Evolutionary conservation across 2,113 vertebrate genomes (phyloP).

Genomic region (Geothlypis trichas): DNA sequence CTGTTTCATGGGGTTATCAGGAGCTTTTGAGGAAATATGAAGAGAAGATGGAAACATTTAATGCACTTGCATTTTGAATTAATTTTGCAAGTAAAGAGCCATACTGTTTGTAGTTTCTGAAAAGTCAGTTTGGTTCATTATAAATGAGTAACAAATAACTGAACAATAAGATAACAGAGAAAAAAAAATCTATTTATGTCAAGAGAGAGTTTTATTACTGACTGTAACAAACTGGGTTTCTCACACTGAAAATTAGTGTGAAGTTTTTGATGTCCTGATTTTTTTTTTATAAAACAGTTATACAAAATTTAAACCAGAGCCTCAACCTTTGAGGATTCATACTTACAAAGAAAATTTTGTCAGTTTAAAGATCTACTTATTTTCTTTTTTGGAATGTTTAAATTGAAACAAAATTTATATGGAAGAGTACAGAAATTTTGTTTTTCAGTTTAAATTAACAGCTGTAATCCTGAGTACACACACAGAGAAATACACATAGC

Average conservation of each 20-base stretch:
- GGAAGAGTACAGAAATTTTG: not conserved
- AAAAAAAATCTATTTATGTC: not conserved
- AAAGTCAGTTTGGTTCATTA: not conserved
- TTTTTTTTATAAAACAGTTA: not conserved
- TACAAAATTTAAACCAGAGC: not conserved
- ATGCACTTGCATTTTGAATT: not conserved
- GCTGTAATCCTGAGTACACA: not conserved
- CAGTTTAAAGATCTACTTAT: not conserved
- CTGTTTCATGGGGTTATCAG: not conserved
- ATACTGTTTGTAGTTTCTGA: not conserved
- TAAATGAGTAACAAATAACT: not conserved
- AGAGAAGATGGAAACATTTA: not conserved
- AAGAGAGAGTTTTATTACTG: not conserved
- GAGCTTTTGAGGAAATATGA: not conserved
- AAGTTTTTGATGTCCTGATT: not conserved
- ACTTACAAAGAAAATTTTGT: not conserved
- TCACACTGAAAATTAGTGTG: not conserved
- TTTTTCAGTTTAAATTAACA: not conserved
- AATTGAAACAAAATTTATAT: not conserved
- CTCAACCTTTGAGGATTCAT: not conserved
- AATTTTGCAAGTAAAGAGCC: not conserved
- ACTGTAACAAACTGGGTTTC: not conserved
- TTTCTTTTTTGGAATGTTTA: not conserved
- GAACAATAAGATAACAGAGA: not conserved
- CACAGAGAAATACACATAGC: accelerated